A percentile compares a stretch with the other conserved stretches of the same genome.
phyloP scores from a whole-genome alignment of 2,888 invertebrate species.

The Tetranychus piercei region DNA sequence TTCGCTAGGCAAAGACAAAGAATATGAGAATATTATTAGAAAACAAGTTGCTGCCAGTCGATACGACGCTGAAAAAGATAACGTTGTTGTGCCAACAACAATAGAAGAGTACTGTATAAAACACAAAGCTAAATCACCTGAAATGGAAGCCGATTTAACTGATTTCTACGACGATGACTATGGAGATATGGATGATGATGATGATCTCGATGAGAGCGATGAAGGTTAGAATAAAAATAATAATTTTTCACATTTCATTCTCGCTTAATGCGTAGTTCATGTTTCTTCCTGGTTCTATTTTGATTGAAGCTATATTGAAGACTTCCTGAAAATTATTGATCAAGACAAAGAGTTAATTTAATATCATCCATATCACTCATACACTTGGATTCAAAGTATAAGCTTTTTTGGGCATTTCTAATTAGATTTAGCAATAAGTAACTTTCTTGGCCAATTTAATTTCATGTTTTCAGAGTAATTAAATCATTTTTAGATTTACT shows the following conservation, averaged over 20 bases:
- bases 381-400: no score
- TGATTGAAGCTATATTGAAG: no score
- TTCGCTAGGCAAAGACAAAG: conserved; percentile 90
- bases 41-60: conserved; percentile 91
- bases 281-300: no score
- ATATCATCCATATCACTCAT: no score
- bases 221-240: conserved; percentile 18
- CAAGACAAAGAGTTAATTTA: no score
- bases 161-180: conserved; percentile 71
- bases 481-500: conserved; percentile 1
- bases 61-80: conserved; percentile 85
- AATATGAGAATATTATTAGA: conserved; percentile 96
- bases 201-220: conserved; percentile 30
- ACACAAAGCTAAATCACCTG: conserved; percentile 65
- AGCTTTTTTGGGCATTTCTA: no score
- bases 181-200: conserved; percentile 41
- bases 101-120: conserved; percentile 91
- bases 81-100: conserved; percentile 86
- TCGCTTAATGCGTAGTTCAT: no score
- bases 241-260: no score
- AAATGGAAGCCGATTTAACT: conserved; percentile 64
- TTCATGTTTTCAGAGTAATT: conserved; percentile 7
- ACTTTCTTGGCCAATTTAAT: no score
- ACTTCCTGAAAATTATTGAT: no score
- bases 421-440: no score